A percentile compares a stretch with the other conserved stretches of the same genome.
Conservation (phyloP, 2,113 vertebrate species). For the Thermophis baileyi region DNA sequence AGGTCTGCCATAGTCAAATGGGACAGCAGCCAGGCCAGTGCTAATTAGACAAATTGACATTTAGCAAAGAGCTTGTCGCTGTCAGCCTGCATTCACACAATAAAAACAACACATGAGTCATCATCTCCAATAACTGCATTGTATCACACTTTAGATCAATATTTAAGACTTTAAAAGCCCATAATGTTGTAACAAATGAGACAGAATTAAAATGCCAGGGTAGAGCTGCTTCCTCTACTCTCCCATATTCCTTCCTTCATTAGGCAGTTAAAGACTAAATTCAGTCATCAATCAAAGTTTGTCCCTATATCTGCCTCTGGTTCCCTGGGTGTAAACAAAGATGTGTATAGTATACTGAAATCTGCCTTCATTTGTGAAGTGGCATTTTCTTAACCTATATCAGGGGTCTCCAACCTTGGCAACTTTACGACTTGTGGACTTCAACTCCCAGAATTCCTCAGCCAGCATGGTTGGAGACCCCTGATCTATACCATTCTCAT, state of each 20-base stretch:
- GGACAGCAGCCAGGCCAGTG: slow-evolving; percentile 21
- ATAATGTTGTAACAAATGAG: slow-evolving; percentile 25
- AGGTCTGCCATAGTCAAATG: not conserved
- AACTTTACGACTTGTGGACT: too few relatives aligned
- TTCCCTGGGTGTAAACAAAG: not conserved
- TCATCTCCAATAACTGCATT: slow-evolving; percentile 23
- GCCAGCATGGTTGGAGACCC: too few relatives aligned
- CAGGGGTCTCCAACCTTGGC: too few relatives aligned
- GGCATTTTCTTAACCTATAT: not conserved
- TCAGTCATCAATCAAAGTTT: not conserved
- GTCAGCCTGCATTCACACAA: slow-evolving; percentile 22
- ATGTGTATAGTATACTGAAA: not conserved
- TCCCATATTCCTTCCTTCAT: not conserved
- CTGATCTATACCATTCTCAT: not conserved
- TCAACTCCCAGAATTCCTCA: too few relatives aligned
- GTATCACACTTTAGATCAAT: slow-evolving; percentile 29
- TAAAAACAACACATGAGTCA: slow-evolving; percentile 21
- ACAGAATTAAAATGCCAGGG: not conserved
- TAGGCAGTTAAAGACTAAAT: not conserved
- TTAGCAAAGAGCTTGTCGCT: slow-evolving; percentile 14
- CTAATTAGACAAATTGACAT: slow-evolving; percentile 31
- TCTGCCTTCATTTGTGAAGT: not conserved
- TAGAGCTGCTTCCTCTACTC: not conserved
- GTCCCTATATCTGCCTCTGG: not conserved
- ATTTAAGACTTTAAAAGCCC: slow-evolving; percentile 25